Conservation (phyloP, 2,797 vertebrate species). For the Pangasius macronema region DNA sequence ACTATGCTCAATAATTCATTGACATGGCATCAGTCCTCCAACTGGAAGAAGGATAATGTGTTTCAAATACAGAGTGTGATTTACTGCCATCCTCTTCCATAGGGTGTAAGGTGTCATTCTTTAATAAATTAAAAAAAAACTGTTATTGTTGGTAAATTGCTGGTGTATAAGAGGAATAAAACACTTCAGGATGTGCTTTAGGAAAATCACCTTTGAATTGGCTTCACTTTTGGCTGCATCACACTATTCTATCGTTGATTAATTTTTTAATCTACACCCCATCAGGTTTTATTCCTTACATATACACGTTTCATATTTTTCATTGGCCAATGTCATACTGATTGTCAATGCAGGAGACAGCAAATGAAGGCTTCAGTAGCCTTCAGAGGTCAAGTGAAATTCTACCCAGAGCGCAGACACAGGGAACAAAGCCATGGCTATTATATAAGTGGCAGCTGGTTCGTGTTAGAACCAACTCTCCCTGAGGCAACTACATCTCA, state of each 20-base stretch:
- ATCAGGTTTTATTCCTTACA: neutral
- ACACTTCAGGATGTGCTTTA: neutral
- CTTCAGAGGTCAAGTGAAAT: constrained; percentile 67
- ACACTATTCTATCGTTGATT: neutral
- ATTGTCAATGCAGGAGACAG: neutral
- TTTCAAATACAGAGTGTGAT: neutral
- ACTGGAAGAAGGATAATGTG: neutral
- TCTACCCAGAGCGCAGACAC: constrained; percentile 58
- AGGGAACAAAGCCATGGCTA: constrained; percentile 40
- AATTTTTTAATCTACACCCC: neutral
- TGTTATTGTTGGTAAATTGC: neutral
- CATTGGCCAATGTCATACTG: neutral
- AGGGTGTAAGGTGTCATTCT: neutral
- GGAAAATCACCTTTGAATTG: neutral
- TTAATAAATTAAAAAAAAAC: neutral
- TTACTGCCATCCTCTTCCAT: constrained; percentile 7
- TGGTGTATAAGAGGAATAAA: neutral
- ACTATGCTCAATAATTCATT: neutral
- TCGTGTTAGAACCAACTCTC: constrained; percentile 86
- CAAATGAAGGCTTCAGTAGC: constrained; percentile 61
- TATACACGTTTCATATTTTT: neutral
- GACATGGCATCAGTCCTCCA: neutral
- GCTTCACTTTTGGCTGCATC: neutral
- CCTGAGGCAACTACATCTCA: constrained; percentile 75
- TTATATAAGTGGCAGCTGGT: constrained; percentile 86